These are phyloP conservation scores for Diuraphis noxia DNA, from an alignment of 1,140 invertebrate species.

Conservation along the genomic window DNA sequence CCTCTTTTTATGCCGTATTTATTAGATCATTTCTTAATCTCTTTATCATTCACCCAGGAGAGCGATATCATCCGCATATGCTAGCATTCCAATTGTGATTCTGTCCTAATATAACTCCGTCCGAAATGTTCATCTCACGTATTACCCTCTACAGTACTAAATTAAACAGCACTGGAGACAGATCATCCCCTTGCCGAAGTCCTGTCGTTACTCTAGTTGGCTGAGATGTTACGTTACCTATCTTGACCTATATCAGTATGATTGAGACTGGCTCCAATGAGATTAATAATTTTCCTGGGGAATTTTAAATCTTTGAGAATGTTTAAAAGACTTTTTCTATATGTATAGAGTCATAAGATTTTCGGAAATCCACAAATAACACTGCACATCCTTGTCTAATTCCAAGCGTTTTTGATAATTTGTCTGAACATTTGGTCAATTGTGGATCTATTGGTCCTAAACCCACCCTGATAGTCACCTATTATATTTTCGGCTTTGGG, in stretches of 20 bases:
- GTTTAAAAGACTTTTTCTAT: slow-evolving; percentile 24
- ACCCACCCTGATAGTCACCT: slow-evolving; percentile 24
- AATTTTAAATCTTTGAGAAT: slow-evolving; percentile 41
- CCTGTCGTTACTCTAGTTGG: not conserved
- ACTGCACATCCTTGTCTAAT: slow-evolving; percentile 1
- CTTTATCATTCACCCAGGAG: too few species aligned
- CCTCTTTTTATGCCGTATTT: too few species aligned
- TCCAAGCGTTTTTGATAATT: not conserved
- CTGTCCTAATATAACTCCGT: too few species aligned
- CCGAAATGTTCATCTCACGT: not conserved
- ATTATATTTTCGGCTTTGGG: not conserved
- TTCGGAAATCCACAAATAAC: slow-evolving; percentile 22
- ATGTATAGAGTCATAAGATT: slow-evolving; percentile 48
- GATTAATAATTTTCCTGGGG: slow-evolving; percentile 15
- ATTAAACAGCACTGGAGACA: not conserved
- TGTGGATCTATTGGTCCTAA: slow-evolving; percentile 11
- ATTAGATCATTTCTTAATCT: too few species aligned
- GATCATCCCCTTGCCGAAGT: not conserved
- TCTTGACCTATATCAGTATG: not conserved
- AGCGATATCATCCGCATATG: too few species aligned
- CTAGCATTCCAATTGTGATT: too few species aligned
- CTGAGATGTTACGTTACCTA: not conserved
- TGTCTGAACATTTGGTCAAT: slow-evolving; percentile 1
- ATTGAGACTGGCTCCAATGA: slow-evolving; percentile 1
- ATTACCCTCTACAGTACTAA: not conserved